phyloP scores from a whole-genome alignment of 2,113 vertebrate genomes.

The Rhombomys opimus region DNA sequence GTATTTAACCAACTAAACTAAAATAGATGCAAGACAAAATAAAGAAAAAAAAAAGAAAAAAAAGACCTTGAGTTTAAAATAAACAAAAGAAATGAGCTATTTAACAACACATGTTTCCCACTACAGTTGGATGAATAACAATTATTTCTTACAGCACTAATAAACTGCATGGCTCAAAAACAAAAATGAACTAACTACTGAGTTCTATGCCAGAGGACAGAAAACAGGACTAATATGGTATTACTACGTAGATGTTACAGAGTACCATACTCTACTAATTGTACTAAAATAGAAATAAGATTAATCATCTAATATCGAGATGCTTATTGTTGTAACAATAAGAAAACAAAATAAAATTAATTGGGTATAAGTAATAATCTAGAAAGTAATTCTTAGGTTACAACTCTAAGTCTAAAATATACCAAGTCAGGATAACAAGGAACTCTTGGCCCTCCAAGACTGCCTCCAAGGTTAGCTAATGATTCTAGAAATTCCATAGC shows the following conservation, averaged over 20 bases:
- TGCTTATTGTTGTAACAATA: not conserved
- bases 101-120: constrained; percentile 21
- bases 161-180: constrained; percentile 23
- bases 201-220: not conserved
- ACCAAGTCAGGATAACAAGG: constrained; percentile 29
- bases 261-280: constrained; percentile 9
- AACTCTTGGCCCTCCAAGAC: not conserved
- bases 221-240: constrained; percentile 50
- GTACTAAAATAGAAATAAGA: constrained; percentile 12
- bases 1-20: constrained; percentile 39
- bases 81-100: not conserved
- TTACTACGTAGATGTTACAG: constrained; percentile 21
- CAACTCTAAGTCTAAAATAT: constrained; percentile 55
- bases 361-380: constrained; percentile 43
- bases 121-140: constrained; percentile 11
- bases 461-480: not conserved
- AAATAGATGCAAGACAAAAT: constrained; percentile 55
- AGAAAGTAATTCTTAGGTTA: constrained; percentile 27
- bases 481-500: not conserved
- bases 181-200: constrained; percentile 40
- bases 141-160: constrained; percentile 61
- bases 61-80: not conserved
- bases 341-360: constrained; percentile 60
- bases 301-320: not conserved
- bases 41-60: not conserved